Conservation (phyloP, 1,140 invertebrate species). For the Leptinotarsa texana region DNA sequence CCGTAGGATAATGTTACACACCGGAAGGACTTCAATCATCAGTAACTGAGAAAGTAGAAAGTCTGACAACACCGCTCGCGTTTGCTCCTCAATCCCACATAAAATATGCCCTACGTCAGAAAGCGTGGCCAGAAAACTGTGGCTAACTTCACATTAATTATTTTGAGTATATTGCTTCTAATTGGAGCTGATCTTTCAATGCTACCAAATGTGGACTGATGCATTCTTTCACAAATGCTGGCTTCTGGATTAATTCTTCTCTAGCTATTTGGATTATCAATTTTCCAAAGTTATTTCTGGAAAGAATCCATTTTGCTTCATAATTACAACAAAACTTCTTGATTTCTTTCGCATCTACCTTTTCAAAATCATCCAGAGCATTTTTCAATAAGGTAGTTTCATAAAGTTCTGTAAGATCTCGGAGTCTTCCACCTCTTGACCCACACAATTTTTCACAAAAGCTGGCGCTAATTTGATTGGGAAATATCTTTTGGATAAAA, state of each 20-base stretch:
- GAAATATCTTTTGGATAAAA: constrained; percentile 5
- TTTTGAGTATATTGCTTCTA: not conserved
- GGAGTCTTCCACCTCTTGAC: not conserved
- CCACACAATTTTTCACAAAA: constrained; percentile 16
- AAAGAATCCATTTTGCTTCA: not conserved
- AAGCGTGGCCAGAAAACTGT: too few species aligned
- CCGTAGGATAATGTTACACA: too few species aligned
- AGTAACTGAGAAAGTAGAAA: too few species aligned
- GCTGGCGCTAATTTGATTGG: constrained; percentile 21
- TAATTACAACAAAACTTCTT: constrained; percentile 3
- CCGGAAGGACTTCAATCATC: too few species aligned
- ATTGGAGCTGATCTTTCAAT: not conserved
- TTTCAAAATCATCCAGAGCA: constrained; percentile 10
- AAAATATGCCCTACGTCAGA: too few species aligned
- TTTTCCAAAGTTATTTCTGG: constrained; percentile 5
- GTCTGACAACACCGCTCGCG: too few species aligned
- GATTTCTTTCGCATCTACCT: not conserved
- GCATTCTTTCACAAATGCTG: constrained; percentile 2
- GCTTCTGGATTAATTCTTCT: not conserved
- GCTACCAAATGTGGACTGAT: not conserved
- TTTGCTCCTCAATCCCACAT: too few species aligned
- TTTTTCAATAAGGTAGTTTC: not conserved
- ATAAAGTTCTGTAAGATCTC: not conserved
- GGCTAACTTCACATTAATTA: too few species aligned
- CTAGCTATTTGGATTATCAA: constrained; percentile 15